Evolutionary conservation across 1,140 invertebrate species (phyloP), one percentile per base, ranked within the genome.

Genomic region (Sycophaga agraensis): DNA sequence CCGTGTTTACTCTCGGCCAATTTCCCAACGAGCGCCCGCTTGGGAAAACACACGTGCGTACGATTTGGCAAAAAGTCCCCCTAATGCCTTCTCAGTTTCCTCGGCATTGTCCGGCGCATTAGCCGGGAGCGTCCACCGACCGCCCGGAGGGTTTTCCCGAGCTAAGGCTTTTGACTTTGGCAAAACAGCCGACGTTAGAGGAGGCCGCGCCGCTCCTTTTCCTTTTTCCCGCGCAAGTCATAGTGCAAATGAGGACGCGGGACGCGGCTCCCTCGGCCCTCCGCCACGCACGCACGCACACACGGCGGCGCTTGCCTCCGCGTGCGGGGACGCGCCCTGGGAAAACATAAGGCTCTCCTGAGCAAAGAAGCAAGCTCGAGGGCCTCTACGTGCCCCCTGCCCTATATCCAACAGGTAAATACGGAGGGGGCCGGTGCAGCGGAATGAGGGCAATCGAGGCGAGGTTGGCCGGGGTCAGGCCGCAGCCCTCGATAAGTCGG

Each of bases 151-250:
- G 26, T 45, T 53, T 60, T 53, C 58, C 58, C 49, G 9, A 21
- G n/a, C 14, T 45, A 26, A 45, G 26, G 16, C 48, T 53, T 45
- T 59, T 60, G 58, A 60, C 58, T 60, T 53, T 53, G 35, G 39
- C 46, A 59, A 59, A 59, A 49, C 55, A 48, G 28, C 24, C 11
- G 26, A 6, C 19, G 34, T 45, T 56, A 45, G 4, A 5, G 35
- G 7, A 11, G 4, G n/a, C n/a, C 21, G 40, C 22, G 11, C 37
- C 31, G 24, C 46, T 50, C 35, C 16, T 43, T 24, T 22, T 34
- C 48, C n/a, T 22, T 12, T 39, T 58, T 50, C 21, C 8, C n/a
- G n/a, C n/a, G 21, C 49, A n/a, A 59, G 58, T 60, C 58, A 60
- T 19, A 16, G 24, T 37, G 49, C 34, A 39, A 39, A 42, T 42